phyloP scores from a whole-genome alignment of 2,888 invertebrate genomes.

The Enoplolaimus lenunculus region DNA sequence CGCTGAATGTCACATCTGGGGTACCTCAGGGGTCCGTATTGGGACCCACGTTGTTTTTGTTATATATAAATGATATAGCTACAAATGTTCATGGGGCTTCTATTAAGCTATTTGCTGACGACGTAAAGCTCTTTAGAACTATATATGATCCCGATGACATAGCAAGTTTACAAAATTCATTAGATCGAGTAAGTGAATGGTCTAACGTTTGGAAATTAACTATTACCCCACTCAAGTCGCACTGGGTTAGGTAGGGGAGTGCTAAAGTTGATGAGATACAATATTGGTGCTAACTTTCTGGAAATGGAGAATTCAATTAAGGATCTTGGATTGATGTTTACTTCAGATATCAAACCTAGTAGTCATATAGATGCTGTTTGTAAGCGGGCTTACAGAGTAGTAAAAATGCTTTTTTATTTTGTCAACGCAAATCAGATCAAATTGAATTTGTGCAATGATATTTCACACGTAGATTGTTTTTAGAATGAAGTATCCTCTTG shows the following conservation, averaged over 20 bases:
- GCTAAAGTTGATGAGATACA: background rate
- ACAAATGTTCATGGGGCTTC: background rate
- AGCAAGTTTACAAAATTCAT: background rate
- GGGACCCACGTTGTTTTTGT: background rate
- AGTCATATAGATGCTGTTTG: background rate
- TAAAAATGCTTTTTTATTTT: background rate
- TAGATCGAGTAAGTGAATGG: background rate
- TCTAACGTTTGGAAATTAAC: slow-evolving; percentile 5
- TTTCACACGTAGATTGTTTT: background rate
- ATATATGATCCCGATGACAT: background rate
- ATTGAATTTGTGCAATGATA: background rate
- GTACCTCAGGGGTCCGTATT: background rate
- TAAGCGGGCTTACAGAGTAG: background rate
- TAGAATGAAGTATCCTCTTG: background rate
- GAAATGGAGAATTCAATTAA: background rate
- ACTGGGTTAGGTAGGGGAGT: background rate
- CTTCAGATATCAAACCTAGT: background rate
- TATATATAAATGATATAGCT: background rate
- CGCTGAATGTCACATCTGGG: background rate
- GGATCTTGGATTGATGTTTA: background rate
- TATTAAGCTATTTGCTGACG: background rate
- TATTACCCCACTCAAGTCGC: slow-evolving; percentile 24
- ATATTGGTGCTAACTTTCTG: background rate
- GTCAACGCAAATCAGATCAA: background rate
- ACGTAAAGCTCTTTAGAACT: background rate